Evolutionary conservation across 2,797 vertebrate genomes (phyloP), one percentile per base, ranked within the genome.

Genomic region (Brotogeris chrysoptera): DNA sequence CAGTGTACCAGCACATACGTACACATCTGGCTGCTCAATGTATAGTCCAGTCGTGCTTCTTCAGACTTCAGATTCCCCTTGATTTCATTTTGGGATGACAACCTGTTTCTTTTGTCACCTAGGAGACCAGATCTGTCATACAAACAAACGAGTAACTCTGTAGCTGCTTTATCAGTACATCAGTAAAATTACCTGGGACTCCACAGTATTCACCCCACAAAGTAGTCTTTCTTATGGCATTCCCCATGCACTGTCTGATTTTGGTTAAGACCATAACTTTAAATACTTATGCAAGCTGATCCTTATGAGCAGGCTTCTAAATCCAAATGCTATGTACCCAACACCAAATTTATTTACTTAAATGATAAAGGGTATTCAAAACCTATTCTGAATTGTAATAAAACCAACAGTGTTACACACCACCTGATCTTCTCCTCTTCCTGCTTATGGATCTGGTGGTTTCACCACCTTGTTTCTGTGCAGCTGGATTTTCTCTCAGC

Each of bases 391-490:
- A 46, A 32, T 9, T 65, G 10, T 53, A 47, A 65, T 77, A 87
- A 91, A 91, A 20, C 28, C 10, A 55, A 27, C 11, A 23, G 27
- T 59, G 5, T 64, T 81, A 88, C 95, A 90, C 85, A 98, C 97
- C 96, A 89, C 88, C 93, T 73, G 96, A 91, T 80, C 97, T 91
- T 68, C 95, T 97, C 81, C 97, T 98, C 94, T 98, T 98, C 88
- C 97, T 96, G 49, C 91, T 96, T 61, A 61, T 38, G 39, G 32
- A 80, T 66, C 95, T 96, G 34, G 39, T 64, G 32, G 25, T 79
- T 77, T 82, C 87, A 18, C 65, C 86, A 44, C 69, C 87, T 81
- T 98, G 89, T 91, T 98, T 98, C 86, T 91, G 94, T 49, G 87
- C 95, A 44, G 91, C 36, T 53, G 83, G 30, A 30, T 76, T 52